Evolutionary conservation across 2,113 vertebrate genomes (phyloP).

Genomic region (Phocoena phocoena): DNA sequence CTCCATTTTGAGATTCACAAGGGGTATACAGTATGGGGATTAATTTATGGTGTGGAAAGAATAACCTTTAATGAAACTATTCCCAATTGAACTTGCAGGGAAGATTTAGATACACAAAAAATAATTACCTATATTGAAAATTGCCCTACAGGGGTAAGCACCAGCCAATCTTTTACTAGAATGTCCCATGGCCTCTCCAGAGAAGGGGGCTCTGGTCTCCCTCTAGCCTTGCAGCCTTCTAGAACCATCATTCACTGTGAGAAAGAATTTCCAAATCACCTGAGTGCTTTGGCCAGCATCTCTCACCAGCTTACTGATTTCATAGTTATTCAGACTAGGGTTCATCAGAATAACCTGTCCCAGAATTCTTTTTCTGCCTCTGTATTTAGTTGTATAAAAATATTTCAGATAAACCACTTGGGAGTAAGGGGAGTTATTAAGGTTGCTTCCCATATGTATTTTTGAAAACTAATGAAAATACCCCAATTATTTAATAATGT

Average conservation of each 20-base stretch:
- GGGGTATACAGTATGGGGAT: constrained; percentile 45
- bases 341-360: not conserved
- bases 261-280: not conserved
- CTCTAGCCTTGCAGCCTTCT: not conserved
- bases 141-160: not conserved
- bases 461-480: not conserved
- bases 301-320: not conserved
- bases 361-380: not conserved
- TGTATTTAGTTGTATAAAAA: not conserved
- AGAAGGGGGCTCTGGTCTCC: not conserved
- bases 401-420: not conserved
- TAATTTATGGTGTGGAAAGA: constrained; percentile 65
- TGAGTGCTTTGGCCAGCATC: not conserved
- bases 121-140: constrained; percentile 58
- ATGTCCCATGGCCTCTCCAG: not conserved
- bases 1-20: constrained; percentile 43
- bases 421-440: not conserved
- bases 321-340: rapidly evolving
- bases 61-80: constrained; percentile 70
- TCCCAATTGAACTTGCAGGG: constrained; percentile 31
- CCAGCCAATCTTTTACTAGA: not conserved
- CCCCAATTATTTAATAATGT: not conserved
- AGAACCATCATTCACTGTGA: not conserved
- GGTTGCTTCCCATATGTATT: not conserved
- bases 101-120: constrained; percentile 61